Percentiles rank a stretch among this genome's conserved stretches.
Evolutionary conservation across 2,113 vertebrate genomes (phyloP).

Genomic region (Amblyopsis rosae): DNA sequence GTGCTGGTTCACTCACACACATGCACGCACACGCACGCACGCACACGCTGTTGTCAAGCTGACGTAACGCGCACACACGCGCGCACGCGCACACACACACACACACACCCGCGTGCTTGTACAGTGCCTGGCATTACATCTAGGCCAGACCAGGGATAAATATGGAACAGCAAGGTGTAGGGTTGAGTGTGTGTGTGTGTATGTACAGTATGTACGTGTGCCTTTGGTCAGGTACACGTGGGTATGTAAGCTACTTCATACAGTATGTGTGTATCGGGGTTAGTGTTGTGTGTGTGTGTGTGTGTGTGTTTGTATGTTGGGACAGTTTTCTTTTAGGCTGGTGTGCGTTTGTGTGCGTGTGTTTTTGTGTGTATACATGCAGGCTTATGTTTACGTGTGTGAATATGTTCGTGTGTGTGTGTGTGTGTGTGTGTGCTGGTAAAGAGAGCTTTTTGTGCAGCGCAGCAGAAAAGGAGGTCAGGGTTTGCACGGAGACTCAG

Average conservation of each 20-base stretch:
- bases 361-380: constrained; percentile 6
- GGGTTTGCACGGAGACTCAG: constrained; percentile 73
- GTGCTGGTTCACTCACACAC: constrained; percentile 38
- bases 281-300: background rate
- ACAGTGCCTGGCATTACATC: constrained; percentile 54
- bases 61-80: constrained; percentile 20
- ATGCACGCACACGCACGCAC: constrained; percentile 44
- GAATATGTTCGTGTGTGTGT: background rate
- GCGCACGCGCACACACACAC: constrained; percentile 43
- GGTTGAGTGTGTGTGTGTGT: constrained; percentile 3
- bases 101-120: constrained; percentile 43
- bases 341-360: background rate
- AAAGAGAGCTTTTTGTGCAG: constrained; percentile 71
- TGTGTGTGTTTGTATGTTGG: constrained; percentile 1
- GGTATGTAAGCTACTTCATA: constrained; percentile 8
- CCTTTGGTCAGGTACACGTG: background rate
- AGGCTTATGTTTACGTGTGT: constrained; percentile 9
- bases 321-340: background rate
- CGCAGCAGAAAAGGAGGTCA: constrained; percentile 83
- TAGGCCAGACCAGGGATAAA: constrained; percentile 71
- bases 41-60: constrained; percentile 15
- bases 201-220: background rate
- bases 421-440: constrained; percentile 19
- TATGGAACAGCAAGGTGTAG: constrained; percentile 45
- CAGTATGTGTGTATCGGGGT: background rate